Percentiles rank a stretch among this genome's conserved stretches.
phyloP scores from a whole-genome alignment of 1,140 invertebrate species.

The Drosophila ficusphila region DNA sequence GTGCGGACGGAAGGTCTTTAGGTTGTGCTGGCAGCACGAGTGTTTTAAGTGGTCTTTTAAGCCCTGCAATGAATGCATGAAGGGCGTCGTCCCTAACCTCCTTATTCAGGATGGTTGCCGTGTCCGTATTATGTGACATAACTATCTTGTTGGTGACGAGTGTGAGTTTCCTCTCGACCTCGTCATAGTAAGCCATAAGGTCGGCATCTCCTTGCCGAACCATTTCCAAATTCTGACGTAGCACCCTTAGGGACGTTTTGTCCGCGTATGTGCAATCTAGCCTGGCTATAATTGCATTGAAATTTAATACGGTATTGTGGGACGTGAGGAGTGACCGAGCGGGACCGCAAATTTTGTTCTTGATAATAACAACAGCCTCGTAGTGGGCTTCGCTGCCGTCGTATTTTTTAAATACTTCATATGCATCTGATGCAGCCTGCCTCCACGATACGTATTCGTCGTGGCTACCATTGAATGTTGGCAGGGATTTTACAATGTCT shows the following conservation, averaged over 20 bases:
- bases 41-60: too few relatives aligned
- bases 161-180: slow-evolving; percentile 2
- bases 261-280: slow-evolving; percentile 13
- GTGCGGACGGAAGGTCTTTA: too few relatives aligned
- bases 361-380: background rate
- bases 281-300: slow-evolving; percentile 7
- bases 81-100: too few relatives aligned
- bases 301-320: background rate
- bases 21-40: too few relatives aligned
- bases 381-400: background rate
- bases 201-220: slow-evolving; percentile 1
- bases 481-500: background rate
- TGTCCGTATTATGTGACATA: slow-evolving; percentile 1
- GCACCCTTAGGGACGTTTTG: slow-evolving; percentile 2
- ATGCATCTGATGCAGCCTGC: background rate
- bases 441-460: too few relatives aligned
- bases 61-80: too few relatives aligned
- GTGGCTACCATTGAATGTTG: background rate
- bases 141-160: slow-evolving; percentile 6
- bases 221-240: background rate
- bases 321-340: background rate
- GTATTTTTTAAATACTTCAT: background rate
- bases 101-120: too few relatives aligned
- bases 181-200: slow-evolving; percentile 2
- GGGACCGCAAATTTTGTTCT: background rate